Base-by-base conservation (phyloP, 2,888 invertebrate species). In the Yponomeuta sedellus region DNA sequence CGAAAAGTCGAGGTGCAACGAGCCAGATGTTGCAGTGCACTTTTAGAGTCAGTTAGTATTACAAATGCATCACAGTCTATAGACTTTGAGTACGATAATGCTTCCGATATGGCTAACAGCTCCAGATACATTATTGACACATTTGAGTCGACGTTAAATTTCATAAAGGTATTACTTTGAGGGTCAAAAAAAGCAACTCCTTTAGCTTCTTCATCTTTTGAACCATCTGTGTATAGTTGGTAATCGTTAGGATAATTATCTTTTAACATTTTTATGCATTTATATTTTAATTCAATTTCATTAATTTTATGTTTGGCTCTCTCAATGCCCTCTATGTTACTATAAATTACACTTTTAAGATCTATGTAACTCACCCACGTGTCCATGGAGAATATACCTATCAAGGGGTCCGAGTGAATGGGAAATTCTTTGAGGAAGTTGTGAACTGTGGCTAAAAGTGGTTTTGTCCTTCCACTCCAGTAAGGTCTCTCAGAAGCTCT, bases 71-170 rank as follows among this genome's bases (percentile, higher is more conserved):
- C 25, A 25, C 25, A 25, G 25, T 59, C 19, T 10, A 59, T 12
- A n/a, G 10, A 12, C 19, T 59, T 19, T 20, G 58, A 10, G 19
- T 59, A n/a, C 12, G 19, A 59, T n/a, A 59, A 10, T 59, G 58
- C 58, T 19, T 59, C 58, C 19, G 58, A 59, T 10, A 59, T 59
- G 10, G 58, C 58, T 10, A 59, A 19, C 10, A 52, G n/a, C n/a
- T 52, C 52, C 19, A 59, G n/a, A 59, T 12, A n/a, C 58, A 59
- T 59, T 20, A 59, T 20, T n/a, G n/a, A 59, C 19, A 59, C 52
- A n/a, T 52, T n/a, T 16, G 52, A n/a, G 11, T 52, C n/a, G n/a
- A 52, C n/a, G 12, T 52, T 52, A 52, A 52, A 52, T 52, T 16
- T 16, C 52, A 11, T 52, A 11, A 16, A n/a, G 52, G n/a, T n/a